phyloP scores from a whole-genome alignment of 1,140 invertebrate genomes.

The Sinonovacula constricta region DNA sequence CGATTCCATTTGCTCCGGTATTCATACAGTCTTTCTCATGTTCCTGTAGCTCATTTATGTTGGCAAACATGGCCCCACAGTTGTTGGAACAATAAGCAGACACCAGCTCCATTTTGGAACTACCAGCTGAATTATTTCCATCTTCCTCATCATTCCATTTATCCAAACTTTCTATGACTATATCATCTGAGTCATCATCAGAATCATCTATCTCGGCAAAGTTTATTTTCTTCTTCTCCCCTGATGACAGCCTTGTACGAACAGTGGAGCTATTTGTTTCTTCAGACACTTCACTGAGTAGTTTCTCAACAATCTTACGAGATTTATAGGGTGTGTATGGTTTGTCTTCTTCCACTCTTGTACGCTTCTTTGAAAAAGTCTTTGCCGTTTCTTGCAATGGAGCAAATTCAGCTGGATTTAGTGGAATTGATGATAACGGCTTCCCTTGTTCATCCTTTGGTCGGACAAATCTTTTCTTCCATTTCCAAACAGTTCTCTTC shows the following conservation, averaged over 20 bases:
- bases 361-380: conserved; percentile 11
- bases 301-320: background rate
- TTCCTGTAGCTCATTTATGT: background rate
- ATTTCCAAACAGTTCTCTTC: conserved; percentile 19
- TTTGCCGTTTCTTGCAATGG: background rate
- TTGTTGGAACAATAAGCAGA: background rate
- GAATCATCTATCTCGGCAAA: conserved; percentile 46
- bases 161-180: no score
- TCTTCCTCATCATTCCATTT: background rate
- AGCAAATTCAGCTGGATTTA: background rate
- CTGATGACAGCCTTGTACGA: conserved; percentile 18
- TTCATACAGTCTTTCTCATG: background rate
- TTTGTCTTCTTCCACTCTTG: background rate
- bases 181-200: conserved; percentile 30
- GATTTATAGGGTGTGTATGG: background rate
- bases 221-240: conserved; percentile 35
- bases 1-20: background rate
- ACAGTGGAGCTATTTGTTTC: background rate
- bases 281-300: background rate
- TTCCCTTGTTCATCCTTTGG: conserved; percentile 27
- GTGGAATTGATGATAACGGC: conserved; percentile 1
- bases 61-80: background rate
- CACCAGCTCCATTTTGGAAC: background rate
- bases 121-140: no score
- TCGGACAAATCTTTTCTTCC: conserved; percentile 28